Conservation (phyloP, 2,888 invertebrate genomes). For the Notodonta ziczac region DNA sequence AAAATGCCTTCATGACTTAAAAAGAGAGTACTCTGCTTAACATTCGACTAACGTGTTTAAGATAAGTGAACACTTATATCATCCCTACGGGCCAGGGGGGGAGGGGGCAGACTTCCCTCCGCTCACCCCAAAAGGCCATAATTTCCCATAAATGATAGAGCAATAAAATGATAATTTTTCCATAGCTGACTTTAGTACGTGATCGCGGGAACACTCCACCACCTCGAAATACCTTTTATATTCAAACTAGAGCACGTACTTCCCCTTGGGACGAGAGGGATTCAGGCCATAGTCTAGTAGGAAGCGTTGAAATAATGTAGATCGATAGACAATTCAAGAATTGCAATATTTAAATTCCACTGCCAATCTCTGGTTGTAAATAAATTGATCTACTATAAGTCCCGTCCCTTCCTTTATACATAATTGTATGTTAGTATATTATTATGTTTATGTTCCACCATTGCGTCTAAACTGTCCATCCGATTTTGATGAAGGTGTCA, state of each 20-base stretch:
- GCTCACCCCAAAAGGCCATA: conserved; percentile 33
- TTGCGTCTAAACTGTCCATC: too few species aligned
- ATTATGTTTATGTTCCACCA: too few species aligned
- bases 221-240: neutral
- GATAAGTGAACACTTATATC: conserved; percentile 50
- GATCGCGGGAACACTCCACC: conserved; percentile 30
- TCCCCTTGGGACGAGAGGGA: conserved; percentile 1
- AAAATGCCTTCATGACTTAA: neutral
- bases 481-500: too few species aligned
- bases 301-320: neutral
- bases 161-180: conserved; percentile 68
- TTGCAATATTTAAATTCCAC: too few species aligned
- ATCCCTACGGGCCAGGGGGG: conserved; percentile 8
- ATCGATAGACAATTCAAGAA: too few species aligned
- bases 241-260: neutral
- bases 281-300: neutral
- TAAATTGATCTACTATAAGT: too few species aligned
- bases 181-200: conserved; percentile 43
- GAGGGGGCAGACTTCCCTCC: conserved; percentile 12
- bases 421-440: too few species aligned
- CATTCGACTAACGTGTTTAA: conserved; percentile 49
- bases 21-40: conserved; percentile 37
- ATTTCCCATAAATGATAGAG: conserved; percentile 49
- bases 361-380: too few species aligned
- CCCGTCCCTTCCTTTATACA: too few species aligned